Evolutionary conservation across 1,140 invertebrate genomes (phyloP), one percentile per base, ranked within the genome.

Genomic region (Bombus sibiricus): DNA sequence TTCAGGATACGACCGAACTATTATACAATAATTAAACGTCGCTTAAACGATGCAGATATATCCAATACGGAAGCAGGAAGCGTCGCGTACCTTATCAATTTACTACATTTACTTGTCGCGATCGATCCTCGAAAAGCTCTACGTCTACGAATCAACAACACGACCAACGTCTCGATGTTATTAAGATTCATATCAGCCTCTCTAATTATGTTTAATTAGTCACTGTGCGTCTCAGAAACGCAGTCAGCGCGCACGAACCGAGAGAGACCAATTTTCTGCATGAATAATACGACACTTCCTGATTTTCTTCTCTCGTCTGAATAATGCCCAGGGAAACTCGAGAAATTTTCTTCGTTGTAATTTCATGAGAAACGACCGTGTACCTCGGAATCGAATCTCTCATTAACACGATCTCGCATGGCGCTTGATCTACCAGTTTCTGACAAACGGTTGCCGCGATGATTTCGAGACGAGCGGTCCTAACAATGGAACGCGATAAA

Each of bases 161-260:
- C 10, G 10, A 22, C 47, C 47, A 53, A 22, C 41, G 8, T 15
- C n/a, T 43, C 37, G 1, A 15, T 47, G 6, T 57, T 22, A 18
- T 53, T 32, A 39, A 72, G 79, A 81, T 57, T 28, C 25, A 8
- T 68, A 57, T 53, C 39, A n/a, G 1, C 25, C 25, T 18, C 8
- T n/a, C 18, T 71, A 53, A 81, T 71, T 81, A 71, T 25, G 34
- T 10, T 28, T 81, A 81, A 81, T 72, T 81, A 71, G 47, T 18
- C 18, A 9, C 66, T 22, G 8, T 13, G 47, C 34, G n/a, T 25
- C 41, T 34, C 59, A 25, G 22, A n/a, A 28, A 47, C 15, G 41
- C 43, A 12, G 10, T 47, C 66, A 2, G 12, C 10, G 22, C 39
- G 28, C n/a, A 15, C 4, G 25, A 71, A 39, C 32, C 15, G 22